phyloP scores from a whole-genome alignment of 64 coral and sea anemone genomes.

The Catalaphyllia jardinei region DNA sequence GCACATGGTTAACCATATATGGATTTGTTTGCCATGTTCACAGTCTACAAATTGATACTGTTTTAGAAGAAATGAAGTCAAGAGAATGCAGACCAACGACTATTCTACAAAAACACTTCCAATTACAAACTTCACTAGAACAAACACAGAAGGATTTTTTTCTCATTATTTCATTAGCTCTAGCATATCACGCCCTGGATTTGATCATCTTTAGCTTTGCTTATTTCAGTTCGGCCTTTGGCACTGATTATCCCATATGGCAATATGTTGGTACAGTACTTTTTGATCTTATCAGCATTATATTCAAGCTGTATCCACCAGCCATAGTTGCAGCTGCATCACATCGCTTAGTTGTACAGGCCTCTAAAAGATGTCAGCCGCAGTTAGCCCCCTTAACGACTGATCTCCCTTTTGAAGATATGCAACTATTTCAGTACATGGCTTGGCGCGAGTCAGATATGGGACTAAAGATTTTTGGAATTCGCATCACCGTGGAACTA shows the following conservation, averaged over 20 bases:
- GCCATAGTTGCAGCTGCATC: constrained; percentile 60
- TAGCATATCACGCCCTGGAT: constrained; percentile 63
- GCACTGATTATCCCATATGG: constrained; percentile 52
- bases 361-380: constrained; percentile 45
- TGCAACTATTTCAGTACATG: constrained; percentile 70
- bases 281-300: constrained; percentile 70
- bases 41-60: constrained; percentile 63
- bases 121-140: constrained; percentile 44
- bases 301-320: constrained; percentile 68
- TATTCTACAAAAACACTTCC: constrained; percentile 38
- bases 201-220: constrained; percentile 80
- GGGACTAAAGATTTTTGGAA: constrained; percentile 75
- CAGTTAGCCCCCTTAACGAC: constrained; percentile 27
- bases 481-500: constrained; percentile 69
- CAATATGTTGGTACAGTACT: constrained; percentile 65
- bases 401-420: constrained; percentile 55
- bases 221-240: constrained; percentile 72
- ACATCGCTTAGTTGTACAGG: constrained; percentile 66
- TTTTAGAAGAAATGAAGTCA: constrained; percentile 58
- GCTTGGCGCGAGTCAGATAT: constrained; percentile 60
- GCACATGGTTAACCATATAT: constrained; percentile 60
- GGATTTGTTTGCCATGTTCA: constrained; percentile 79
- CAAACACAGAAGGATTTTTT: constrained; percentile 71
- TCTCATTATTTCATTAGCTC: constrained; percentile 66
- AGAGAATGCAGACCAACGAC: neutral